phyloP scores from a whole-genome alignment of 2,797 vertebrate genomes.

The Vipera latastei region DNA sequence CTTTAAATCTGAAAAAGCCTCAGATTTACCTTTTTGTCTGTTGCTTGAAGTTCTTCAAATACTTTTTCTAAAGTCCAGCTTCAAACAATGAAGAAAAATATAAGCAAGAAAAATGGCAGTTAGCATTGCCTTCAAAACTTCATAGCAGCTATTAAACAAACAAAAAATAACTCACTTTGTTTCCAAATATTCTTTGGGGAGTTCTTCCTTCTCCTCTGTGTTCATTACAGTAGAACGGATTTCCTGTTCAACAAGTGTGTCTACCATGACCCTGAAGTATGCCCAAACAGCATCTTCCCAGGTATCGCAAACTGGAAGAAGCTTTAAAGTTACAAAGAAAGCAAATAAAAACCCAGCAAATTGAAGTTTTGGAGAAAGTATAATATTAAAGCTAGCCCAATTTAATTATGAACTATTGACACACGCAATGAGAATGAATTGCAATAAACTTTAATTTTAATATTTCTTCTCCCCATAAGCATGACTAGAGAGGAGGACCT shows the following conservation, averaged over 20 bases:
- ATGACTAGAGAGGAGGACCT: background rate
- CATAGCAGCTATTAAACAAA: background rate
- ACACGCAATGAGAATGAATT: background rate
- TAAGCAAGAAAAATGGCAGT: background rate
- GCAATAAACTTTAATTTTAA: background rate
- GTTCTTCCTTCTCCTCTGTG: conserved; percentile 82
- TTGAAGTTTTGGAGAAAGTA: conserved; percentile 8
- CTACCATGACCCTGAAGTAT: conserved; percentile 93
- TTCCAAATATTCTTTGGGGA: conserved; percentile 90
- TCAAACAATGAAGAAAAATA: conserved; percentile 52
- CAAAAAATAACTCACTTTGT: conserved; percentile 78
- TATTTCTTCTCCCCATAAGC: background rate
- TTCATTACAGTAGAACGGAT: conserved; percentile 84
- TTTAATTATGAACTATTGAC: background rate
- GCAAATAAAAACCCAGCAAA: background rate
- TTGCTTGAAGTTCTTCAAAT: conserved; percentile 94
- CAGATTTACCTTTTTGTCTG: conserved; percentile 84
- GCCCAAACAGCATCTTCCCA: conserved; percentile 98
- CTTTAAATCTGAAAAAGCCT: background rate
- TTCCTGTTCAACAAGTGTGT: conserved; percentile 92
- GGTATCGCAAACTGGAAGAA: conserved; percentile 91
- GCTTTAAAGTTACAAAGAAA: conserved; percentile 62
- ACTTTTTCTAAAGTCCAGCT: conserved; percentile 96
- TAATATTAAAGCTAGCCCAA: background rate
- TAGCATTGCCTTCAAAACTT: conserved; percentile 13